phyloP scores from a whole-genome alignment of 2,113 vertebrate genomes.

The Halcyon senegalensis region DNA sequence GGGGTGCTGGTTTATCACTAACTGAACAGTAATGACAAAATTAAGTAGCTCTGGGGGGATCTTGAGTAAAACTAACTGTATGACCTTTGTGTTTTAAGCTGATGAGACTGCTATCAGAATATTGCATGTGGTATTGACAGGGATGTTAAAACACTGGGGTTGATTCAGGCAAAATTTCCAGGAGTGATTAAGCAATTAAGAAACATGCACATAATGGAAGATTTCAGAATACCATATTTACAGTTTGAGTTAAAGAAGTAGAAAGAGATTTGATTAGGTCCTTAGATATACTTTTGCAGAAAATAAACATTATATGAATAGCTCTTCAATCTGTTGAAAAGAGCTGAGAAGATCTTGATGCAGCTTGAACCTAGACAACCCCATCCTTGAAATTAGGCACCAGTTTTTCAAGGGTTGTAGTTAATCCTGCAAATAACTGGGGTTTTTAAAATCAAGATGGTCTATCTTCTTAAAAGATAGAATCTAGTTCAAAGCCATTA shows the following conservation, averaged over 20 bases:
- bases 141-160: background rate
- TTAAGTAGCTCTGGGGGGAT: background rate
- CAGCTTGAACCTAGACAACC: background rate
- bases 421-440: background rate
- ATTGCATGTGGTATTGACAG: background rate
- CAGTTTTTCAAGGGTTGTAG: background rate
- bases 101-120: background rate
- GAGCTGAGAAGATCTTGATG: background rate
- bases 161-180: background rate
- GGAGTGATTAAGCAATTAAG: constrained; percentile 29
- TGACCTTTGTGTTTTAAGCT: background rate
- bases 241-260: background rate
- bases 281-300: background rate
- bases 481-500: background rate
- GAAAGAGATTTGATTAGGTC: background rate
- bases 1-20: background rate
- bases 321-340: background rate
- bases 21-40: background rate
- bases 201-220: background rate
- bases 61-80: background rate
- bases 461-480: background rate
- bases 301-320: background rate
- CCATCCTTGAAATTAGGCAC: background rate
- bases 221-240: constrained; percentile 15
- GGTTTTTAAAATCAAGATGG: background rate